Evolutionary conservation across 1,140 invertebrate genomes (phyloP), one percentile per base, ranked within the genome.

Genomic region (Cydia amplana): DNA sequence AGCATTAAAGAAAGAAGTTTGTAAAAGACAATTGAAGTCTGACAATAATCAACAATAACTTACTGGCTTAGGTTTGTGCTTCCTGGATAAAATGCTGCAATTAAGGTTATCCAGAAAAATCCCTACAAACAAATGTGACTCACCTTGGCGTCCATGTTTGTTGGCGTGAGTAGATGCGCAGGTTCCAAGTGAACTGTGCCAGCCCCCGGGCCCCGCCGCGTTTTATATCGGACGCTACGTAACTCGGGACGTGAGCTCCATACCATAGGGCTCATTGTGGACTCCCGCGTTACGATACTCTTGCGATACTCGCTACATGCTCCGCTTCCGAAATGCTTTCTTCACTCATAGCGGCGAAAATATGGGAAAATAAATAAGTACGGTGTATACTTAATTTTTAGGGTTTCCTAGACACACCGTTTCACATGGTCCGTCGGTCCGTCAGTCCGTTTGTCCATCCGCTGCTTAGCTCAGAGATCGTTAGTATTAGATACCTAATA

Each of bases 141-240:
- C 78, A 90, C 91, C 87, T 91, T 92, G 91, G 81, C 85, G 89
- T 90, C 84, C 91, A 92, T 92, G 86, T 87, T 83, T 88, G 85
- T 85, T 77, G 79, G 85, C 81, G 85, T 91, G 80, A 83, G 84
- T 80, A 84, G 81, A 78, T 86, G 84, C 63, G 83, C 87, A 88
- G 84, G 81, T 86, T 88, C 85, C 80, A 81, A 81, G 83, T 81
- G 82, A 84, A 86, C 87, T 92, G 91, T 91, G 85, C 74, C 65
- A 77, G 74, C 77, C 81, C 83, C 79, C 67, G 78, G 80, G 73
- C 74, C 79, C 76, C 75, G 43, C 74, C 81, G 83, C 85, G 81
- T 92, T 92, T 86, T 92, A 92, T 92, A 92, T 88, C 83, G 78
- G 76, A 36, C 82, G 72, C 82, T 85, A 79, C 89, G 91, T 83